Conservation (phyloP, 2,888 invertebrate genomes). For the Sisyra nigra region DNA sequence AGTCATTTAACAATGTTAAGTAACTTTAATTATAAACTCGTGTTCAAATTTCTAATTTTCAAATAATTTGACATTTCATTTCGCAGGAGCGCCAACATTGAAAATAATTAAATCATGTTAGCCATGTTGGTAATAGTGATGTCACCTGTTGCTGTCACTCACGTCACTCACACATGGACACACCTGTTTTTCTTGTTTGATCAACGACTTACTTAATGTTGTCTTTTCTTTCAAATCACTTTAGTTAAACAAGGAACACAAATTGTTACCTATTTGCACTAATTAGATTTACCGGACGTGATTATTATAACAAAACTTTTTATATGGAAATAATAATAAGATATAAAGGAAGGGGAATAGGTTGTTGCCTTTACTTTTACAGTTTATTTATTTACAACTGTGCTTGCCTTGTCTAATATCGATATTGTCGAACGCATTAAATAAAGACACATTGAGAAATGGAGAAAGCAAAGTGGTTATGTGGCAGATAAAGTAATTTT, state of each 20-base stretch:
- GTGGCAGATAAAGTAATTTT: conserved; percentile 5
- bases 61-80: no score
- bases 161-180: conserved; percentile 6
- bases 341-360: conserved; percentile 1
- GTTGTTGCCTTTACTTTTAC: conserved; percentile 5
- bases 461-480: conserved; percentile 9
- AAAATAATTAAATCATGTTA: no score
- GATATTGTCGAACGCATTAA: conserved; percentile 2
- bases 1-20: no score
- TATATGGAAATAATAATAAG: conserved; percentile 2
- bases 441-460: conserved; percentile 2
- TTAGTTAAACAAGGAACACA: not conserved
- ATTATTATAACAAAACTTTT: no score
- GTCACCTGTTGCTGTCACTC: conserved; percentile 6
- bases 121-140: no score
- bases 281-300: no score
- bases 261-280: no score
- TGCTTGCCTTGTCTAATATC: conserved; percentile 2
- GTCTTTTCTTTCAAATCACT: not conserved
- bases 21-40: no score
- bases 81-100: no score
- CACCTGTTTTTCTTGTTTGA: conserved; percentile 2
- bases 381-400: conserved; percentile 3
- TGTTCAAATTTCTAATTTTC: no score
- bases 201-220: not conserved